Evolutionary conservation across 1,140 invertebrate species (phyloP), one percentile per base, ranked within the genome.

Genomic region (Hyles euphorbiae): DNA sequence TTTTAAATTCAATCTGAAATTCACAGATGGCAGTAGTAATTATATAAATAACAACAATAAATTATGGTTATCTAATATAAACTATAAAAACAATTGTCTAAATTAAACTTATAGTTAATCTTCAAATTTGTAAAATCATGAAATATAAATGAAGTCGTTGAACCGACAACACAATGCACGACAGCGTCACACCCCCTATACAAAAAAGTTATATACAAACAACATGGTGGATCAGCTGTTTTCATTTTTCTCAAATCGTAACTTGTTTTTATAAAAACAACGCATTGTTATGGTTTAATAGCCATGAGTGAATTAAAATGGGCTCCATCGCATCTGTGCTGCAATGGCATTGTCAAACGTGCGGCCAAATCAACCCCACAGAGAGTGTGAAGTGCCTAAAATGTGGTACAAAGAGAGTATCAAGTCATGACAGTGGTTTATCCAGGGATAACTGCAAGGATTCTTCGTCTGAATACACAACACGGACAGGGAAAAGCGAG

Each of bases 271-370:
- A 61, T 87, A 87, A 80, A 56, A 83, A 83, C 76, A 76, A 78
- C 71, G 82, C 68, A 76, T 72, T 85, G 80, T 88, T 79, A 88
- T 88, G 81, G 89, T 88, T 76, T 81, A 81, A 81, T 90, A 90
- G 87, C 87, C 88, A 89, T 90, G 88, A 84, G 83, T 89, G 82
- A 87, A 87, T 89, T 90, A 91, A 86, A 87, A 96, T 96, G 95
- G 95, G 95, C 88, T 95, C 95, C 78, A 96, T 96, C 90, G 95
- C 95, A 90, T 96, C 95, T 78, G 94, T 96, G 89, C 91, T 96
- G 78, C 95, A 96, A 90, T 97, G 96, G 96, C 93, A 94, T 91
- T 97, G 96, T 91, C 91, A 91, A 81, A 91, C 93, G 84, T 97
- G 96, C 90, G 92, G 94, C 87, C 91, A 95, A 83, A 96, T 96